Evolutionary conservation across 1,140 invertebrate species (phyloP), one percentile per base, ranked within the genome.

Genomic region (Eupeodes corollae): DNA sequence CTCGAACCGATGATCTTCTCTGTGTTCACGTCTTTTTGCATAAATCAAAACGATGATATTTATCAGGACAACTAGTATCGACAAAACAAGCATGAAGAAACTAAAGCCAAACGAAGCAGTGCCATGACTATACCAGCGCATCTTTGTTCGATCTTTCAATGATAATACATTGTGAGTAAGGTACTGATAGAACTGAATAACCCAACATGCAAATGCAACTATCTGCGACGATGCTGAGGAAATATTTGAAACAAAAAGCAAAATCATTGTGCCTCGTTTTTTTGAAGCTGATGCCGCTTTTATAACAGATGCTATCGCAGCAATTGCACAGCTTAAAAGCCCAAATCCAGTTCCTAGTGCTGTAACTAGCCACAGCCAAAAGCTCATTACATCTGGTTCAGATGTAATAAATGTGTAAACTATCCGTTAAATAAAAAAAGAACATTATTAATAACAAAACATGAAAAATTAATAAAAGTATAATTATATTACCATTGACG

Each of bases 181-280:
- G 52, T 68, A 65, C 33, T 64, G 52, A 45, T 56, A 59, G 42
- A 68, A 68, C 44, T 68, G 65, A 34, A 65, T 49, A 40, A 67
- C 53, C 66, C 66, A 68, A 30, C 63, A 54, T 14, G 63, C 40
- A 37, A 68, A 68, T 0, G 66, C 64, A 19, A 68, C 41, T 2
- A 67, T 48, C 42, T 68, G 66, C 1, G 61, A 55, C 6, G 54
- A 48, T 6, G 63, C 65, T 6, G 63, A 57, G 3, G 59, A 57
- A 2, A 63, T 53, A 32, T 68, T 68, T 6, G 62, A 55, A 2
- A 59, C 55, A 44, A 68, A 42, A 0, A 68, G 54, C 6, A 68
- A 46, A 3, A 65, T 40, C 65, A 67, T 65, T 15, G 59, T 65
- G 21, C 55, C 59, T 13, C 53, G 59, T 6, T 55, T 61, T 33